Percentiles rank a stretch among this genome's conserved stretches.
Conservation (phyloP, 2,888 invertebrate genomes). For the Lymantria monacha region DNA sequence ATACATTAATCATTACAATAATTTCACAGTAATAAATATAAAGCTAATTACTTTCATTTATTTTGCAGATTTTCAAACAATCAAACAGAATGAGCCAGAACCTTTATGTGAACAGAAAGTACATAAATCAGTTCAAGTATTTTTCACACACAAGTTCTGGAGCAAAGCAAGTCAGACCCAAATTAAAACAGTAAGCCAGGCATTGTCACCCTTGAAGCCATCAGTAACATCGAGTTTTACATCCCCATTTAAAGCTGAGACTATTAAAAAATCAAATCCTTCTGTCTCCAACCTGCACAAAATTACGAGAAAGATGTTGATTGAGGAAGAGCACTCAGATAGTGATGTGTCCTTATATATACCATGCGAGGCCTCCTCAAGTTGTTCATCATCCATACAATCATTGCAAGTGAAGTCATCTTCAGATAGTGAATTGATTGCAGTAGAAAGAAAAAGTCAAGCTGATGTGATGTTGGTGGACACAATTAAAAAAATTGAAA, state of each 20-base stretch:
- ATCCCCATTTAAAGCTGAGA: slow-evolving; percentile 19
- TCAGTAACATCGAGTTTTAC: slow-evolving; percentile 13
- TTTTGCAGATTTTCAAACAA: not conserved
- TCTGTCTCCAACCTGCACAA: slow-evolving; percentile 6
- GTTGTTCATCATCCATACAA: not conserved
- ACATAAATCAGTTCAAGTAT: not conserved
- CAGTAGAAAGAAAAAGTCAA: slow-evolving; percentile 11
- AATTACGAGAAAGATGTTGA: not conserved
- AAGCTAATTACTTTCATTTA: not conserved
- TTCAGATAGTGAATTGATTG: not conserved
- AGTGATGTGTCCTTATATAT: not conserved
- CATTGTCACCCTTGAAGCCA: slow-evolving; percentile 10
- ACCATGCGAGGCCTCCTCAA: not conserved
- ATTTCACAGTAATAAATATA: not conserved
- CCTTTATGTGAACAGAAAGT: slow-evolving; percentile 21
- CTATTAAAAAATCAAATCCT: slow-evolving; percentile 44
- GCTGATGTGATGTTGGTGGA: slow-evolving; percentile 4
- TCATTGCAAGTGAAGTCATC: slow-evolving; percentile 3
- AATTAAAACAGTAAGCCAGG: not conserved
- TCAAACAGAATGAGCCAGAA: slow-evolving; percentile 32
- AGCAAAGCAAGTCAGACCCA: not conserved
- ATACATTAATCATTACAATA: too few relatives aligned
- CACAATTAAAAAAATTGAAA: slow-evolving; percentile 15
- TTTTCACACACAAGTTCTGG: not conserved
- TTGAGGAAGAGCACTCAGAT: slow-evolving; percentile 8